Evolutionary conservation across 2,113 vertebrate species (phyloP), one percentile per base, ranked within the genome.

Genomic region (Apteryx owenii): DNA sequence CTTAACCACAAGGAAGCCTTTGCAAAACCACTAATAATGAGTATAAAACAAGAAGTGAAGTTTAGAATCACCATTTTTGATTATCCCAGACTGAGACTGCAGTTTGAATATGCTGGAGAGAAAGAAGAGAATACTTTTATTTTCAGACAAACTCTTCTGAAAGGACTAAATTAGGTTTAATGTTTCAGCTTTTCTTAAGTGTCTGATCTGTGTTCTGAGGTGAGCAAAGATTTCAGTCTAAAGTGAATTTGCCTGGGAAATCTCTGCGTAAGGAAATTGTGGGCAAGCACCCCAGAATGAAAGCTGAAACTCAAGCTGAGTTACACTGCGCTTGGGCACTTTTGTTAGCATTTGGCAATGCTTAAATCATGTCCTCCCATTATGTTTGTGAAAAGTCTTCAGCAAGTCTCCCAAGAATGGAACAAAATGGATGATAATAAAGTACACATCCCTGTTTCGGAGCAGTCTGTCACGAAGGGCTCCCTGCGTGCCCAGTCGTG

Each of bases 401-500:
- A 54, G 51, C 31, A 44, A 42, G 38, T 48, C 44, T 53, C 40
- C 15, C 50, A 38, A 29, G 77, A 86, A 29, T 65, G 16, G 48
- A 78, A 19, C 60, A 54, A 21, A 60, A 79, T 7, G 7, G 9
- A 4, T 46, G 38, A 38, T 23, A 42, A 22, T 53, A 56, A 66
- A 51, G 48, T 46, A 5, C 31, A 5, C 1, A 0, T 42, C 17
- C 2, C 0, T 21, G 36, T 69, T 88, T 12, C 13, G 36, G 54
- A 56, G 72, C 46, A 12, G n/a, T 16, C 15, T 15, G 33, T 62
- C n/a, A 18, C 26, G 36, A 26, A 21, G 42, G 53, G 33, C 72
- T 60, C 31, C 62, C 1, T 26, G 10, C 62, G 9, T 38, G 29
- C 33, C 26, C 22, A 1, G 1, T 36, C 36, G 16, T 31, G 22